Percentiles rank a stretch among this genome's conserved stretches.
Conservation (phyloP, 2,113 vertebrate species). For the Triplophysa tibetana region DNA sequence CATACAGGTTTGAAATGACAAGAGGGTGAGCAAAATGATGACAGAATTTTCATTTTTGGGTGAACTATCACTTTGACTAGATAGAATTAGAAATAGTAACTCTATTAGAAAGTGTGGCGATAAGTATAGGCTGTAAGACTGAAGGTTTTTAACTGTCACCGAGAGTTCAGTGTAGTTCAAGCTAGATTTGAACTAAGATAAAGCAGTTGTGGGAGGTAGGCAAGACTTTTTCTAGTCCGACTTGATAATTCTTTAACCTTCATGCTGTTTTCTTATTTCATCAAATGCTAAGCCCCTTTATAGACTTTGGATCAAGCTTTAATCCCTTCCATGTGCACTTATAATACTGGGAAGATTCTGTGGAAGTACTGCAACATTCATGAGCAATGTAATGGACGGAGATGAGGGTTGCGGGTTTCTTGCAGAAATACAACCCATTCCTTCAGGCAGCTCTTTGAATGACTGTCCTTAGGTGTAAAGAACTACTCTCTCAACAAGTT, state of each 20-base stretch:
- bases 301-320: slow-evolving; percentile 61
- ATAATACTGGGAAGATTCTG: slow-evolving; percentile 61
- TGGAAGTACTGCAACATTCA: slow-evolving; percentile 48
- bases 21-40: too few relatives aligned
- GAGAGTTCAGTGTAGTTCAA: slow-evolving; percentile 62
- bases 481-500: neutral
- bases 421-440: slow-evolving; percentile 1
- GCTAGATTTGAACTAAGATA: slow-evolving; percentile 60
- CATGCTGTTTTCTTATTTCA: slow-evolving; percentile 55
- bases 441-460: slow-evolving; percentile 7
- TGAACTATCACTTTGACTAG: neutral
- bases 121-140: slow-evolving; percentile 26
- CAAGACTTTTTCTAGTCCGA: slow-evolving; percentile 55
- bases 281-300: slow-evolving; percentile 67
- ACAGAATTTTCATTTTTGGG: too few relatives aligned
- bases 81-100: neutral
- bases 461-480: slow-evolving; percentile 2
- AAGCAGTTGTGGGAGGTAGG: slow-evolving; percentile 63
- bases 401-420: slow-evolving; percentile 13
- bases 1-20: too few relatives aligned
- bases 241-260: slow-evolving; percentile 65
- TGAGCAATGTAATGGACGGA: slow-evolving; percentile 52
- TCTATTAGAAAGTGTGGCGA: neutral
- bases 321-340: slow-evolving; percentile 74
- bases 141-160: slow-evolving; percentile 5